Percentiles rank a stretch among this genome's conserved stretches.
phyloP scores from a whole-genome alignment of 2,113 vertebrate genomes.

The Cinclus mexicanus region DNA sequence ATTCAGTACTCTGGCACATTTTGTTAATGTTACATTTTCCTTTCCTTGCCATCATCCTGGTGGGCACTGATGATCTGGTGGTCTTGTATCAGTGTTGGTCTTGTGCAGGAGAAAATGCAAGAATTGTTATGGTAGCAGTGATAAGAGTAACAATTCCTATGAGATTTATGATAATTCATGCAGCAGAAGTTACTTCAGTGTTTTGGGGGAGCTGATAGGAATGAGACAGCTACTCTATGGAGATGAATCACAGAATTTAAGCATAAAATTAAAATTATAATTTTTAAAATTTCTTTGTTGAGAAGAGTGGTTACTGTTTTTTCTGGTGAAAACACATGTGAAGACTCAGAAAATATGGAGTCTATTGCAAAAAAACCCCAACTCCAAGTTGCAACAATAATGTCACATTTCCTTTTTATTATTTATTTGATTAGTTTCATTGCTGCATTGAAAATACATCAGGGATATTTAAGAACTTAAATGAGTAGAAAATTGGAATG shows the following conservation, averaged over 20 bases:
- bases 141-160: neutral
- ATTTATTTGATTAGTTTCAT: neutral
- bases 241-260: neutral
- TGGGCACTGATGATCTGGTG: fast-evolving
- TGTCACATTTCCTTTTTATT: neutral
- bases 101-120: neutral
- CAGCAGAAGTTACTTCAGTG: neutral
- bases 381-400: neutral
- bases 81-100: neutral
- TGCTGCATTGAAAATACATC: neutral
- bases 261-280: neutral
- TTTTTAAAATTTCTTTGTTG: neutral
- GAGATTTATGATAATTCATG: neutral
- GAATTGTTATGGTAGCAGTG: neutral
- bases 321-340: neutral
- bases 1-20: neutral
- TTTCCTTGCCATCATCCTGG: neutral
- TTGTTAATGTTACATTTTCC: neutral
- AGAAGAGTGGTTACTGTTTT: neutral
- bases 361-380: neutral
- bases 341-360: neutral
- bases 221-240: neutral
- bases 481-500: neutral
- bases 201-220: neutral
- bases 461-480: neutral